Evolutionary conservation across 64 coral and sea anemone species (phyloP).

Genomic region (Dendronephthya gigantea): DNA sequence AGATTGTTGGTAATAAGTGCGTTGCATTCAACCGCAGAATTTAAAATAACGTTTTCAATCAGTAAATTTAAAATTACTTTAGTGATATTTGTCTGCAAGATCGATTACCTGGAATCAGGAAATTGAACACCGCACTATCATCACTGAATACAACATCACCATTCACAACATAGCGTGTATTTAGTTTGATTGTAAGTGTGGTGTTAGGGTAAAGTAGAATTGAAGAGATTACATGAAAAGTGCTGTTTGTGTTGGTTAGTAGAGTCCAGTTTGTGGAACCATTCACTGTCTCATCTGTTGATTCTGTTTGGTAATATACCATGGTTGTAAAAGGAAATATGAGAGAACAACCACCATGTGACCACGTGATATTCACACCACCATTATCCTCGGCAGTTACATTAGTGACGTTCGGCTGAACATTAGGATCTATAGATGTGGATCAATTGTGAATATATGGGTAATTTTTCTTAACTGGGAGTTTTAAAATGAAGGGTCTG

Average conservation of each 20-base stretch:
- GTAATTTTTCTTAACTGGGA: too few relatives aligned
- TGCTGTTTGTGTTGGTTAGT: neutral
- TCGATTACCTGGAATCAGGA: neutral
- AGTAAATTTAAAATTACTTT: too few relatives aligned
- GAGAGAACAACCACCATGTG: neutral
- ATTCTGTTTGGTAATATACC: neutral
- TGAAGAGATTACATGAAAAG: neutral
- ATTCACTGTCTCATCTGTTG: too few relatives aligned
- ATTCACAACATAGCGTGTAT: neutral
- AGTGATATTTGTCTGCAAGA: too few relatives aligned
- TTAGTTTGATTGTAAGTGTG: neutral
- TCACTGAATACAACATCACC: neutral
- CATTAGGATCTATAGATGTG: neutral
- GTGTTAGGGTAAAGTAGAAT: neutral
- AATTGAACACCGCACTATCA: neutral
- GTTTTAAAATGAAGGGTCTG: too few relatives aligned
- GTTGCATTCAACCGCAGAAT: too few relatives aligned
- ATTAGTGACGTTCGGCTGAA: neutral
- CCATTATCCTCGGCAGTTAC: neutral
- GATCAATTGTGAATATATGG: neutral
- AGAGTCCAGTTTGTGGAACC: too few relatives aligned
- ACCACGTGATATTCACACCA: neutral
- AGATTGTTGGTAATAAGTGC: too few relatives aligned
- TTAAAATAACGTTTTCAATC: too few relatives aligned
- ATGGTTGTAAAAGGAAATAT: neutral